Evolutionary conservation across 2,888 invertebrate species (phyloP).

Genomic region (Cryptosula pallasiana): DNA sequence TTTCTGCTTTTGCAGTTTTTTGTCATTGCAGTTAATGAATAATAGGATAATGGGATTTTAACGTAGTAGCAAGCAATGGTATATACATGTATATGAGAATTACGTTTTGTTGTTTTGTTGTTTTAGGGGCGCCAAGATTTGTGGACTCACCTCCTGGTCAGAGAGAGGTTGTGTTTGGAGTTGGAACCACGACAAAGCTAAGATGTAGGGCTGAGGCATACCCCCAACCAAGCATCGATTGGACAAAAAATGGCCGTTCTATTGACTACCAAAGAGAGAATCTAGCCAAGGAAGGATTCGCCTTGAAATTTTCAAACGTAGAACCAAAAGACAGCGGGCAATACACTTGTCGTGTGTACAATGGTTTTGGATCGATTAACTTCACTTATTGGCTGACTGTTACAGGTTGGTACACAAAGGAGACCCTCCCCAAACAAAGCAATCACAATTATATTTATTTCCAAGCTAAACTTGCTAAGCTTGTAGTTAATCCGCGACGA

Average conservation of each 20-base stretch:
- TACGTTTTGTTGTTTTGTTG: too few species aligned
- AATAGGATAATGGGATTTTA: too few species aligned
- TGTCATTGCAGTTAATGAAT: too few species aligned
- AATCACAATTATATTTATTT: too few species aligned
- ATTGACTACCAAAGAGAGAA: constrained; percentile 10
- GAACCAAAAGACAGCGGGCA: not conserved
- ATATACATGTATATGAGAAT: too few species aligned
- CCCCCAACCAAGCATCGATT: not conserved
- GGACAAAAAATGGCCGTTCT: not conserved
- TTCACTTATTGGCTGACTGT: constrained; percentile 8
- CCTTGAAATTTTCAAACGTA: not conserved
- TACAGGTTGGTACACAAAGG: constrained; percentile 12
- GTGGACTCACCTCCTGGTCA: not conserved
- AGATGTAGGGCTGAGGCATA: not conserved
- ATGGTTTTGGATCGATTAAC: not conserved
- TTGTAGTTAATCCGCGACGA: not conserved
- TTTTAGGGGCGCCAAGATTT: constrained; percentile 9
- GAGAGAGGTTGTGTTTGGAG: not conserved
- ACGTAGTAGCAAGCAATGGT: too few species aligned
- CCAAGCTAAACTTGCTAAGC: too few species aligned
- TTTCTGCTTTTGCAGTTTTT: too few species aligned
- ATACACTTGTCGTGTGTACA: constrained; percentile 20
- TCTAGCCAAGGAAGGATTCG: not conserved
- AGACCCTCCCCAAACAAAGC: too few species aligned
- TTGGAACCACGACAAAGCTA: not conserved